phyloP scores from a whole-genome alignment of 2,888 invertebrate genomes.

The Lepidochrysops patricia region DNA sequence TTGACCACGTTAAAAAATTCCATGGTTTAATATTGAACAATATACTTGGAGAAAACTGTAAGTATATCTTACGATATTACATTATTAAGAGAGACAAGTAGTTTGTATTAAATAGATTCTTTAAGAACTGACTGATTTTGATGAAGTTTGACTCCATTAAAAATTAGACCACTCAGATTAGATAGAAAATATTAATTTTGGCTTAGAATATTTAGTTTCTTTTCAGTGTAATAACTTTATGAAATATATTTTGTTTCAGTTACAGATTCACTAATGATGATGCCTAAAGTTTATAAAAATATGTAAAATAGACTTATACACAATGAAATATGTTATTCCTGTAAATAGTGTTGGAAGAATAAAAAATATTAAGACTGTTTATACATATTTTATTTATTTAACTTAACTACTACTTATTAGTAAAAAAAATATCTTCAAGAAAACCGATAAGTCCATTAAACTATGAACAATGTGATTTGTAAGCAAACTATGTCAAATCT shows the following conservation, averaged over 20 bases:
- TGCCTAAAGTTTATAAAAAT: constrained; percentile 66
- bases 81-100: too few relatives aligned
- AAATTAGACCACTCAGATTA: too few relatives aligned
- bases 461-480: neutral
- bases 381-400: constrained; percentile 20
- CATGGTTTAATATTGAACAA: constrained; percentile 63
- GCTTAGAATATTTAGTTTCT: too few relatives aligned
- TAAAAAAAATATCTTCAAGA: constrained; percentile 29
- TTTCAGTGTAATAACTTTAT: constrained; percentile 13
- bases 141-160: too few relatives aligned
- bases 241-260: constrained; percentile 50
- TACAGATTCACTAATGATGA: constrained; percentile 71
- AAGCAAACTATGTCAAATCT: neutral
- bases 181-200: too few relatives aligned
- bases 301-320: constrained; percentile 21
- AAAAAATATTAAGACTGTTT: constrained; percentile 14
- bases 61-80: too few relatives aligned
- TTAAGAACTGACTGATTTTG: too few relatives aligned
- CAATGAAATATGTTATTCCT: neutral
- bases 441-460: neutral
- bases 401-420: constrained; percentile 21
- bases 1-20: constrained; percentile 41
- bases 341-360: constrained; percentile 11
- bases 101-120: constrained; percentile 10
- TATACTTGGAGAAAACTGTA: constrained; percentile 67